These are phyloP conservation scores for Gastrophysa polygoni DNA, from an alignment of 2,888 invertebrate species.

Conservation along the genomic window DNA sequence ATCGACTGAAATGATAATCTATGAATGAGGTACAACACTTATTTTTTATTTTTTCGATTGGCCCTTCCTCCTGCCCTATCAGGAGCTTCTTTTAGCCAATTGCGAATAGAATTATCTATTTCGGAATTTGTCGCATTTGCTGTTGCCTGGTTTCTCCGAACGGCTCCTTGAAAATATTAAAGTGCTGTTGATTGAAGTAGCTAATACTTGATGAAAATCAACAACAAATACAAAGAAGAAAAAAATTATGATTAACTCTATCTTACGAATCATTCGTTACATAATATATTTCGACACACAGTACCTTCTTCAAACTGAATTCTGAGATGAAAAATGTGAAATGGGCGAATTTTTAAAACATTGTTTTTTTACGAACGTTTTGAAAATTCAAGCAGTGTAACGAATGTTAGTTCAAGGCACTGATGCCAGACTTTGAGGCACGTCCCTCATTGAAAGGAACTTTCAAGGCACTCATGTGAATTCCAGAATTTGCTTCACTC, in stretches of 20 bases:
- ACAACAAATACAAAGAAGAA: neutral
- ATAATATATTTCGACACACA: neutral
- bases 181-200: neutral
- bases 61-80: conserved; percentile 10
- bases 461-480: neutral
- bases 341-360: neutral
- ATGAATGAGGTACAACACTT: neutral
- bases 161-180: conserved; percentile 6
- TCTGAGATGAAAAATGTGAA: neutral
- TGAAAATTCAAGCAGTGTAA: neutral
- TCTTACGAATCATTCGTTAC: neutral
- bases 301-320: conserved; percentile 1
- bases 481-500: neutral
- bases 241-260: neutral
- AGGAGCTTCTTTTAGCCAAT: conserved; percentile 9
- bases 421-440: neutral
- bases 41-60: conserved; percentile 11
- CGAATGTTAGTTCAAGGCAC: neutral
- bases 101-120: conserved; percentile 15
- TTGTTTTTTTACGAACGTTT: neutral
- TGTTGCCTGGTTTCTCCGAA: conserved; percentile 13
- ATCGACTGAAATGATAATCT: neutral
- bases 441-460: neutral
- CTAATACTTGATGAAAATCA: neutral
- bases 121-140: conserved; percentile 5